These are phyloP conservation scores for Idris sp. DNA, from an alignment of 1,140 invertebrate genomes.

Conservation along the genomic window DNA sequence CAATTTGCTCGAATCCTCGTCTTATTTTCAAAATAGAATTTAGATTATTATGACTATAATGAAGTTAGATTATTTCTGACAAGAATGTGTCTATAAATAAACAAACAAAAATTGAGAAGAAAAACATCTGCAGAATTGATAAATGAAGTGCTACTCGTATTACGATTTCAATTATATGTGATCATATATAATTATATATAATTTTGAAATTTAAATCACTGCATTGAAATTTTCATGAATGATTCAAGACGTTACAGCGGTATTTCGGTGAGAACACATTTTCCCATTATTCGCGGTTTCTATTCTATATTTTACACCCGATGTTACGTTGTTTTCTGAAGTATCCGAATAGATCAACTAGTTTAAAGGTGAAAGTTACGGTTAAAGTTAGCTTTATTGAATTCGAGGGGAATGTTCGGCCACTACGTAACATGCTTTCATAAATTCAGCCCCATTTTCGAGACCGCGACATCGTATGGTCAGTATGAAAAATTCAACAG, in stretches of 20 bases:
- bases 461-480: conserved; percentile 45
- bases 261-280: conserved; percentile 25
- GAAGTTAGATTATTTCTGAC: neutral
- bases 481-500: conserved; percentile 59
- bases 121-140: conserved; percentile 16
- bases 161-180: conserved; percentile 35
- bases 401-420: conserved; percentile 35
- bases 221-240: conserved; percentile 47
- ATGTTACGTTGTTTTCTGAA: conserved; percentile 46
- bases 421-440: conserved; percentile 30
- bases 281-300: conserved; percentile 22
- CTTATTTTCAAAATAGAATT: conserved; percentile 18
- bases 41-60: conserved; percentile 2
- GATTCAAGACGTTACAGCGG: conserved; percentile 35
- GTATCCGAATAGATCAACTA: conserved; percentile 52
- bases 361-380: conserved; percentile 46
- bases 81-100: conserved; percentile 18
- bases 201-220: conserved; percentile 31
- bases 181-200: conserved; percentile 57
- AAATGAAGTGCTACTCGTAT: conserved; percentile 12
- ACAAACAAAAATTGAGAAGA: conserved; percentile 6
- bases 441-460: conserved; percentile 42
- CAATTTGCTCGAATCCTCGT: conserved; percentile 14
- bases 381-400: conserved; percentile 50
- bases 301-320: conserved; percentile 49